phyloP scores from a whole-genome alignment of 2,888 invertebrate genomes.

The Fabriciana adippe region DNA sequence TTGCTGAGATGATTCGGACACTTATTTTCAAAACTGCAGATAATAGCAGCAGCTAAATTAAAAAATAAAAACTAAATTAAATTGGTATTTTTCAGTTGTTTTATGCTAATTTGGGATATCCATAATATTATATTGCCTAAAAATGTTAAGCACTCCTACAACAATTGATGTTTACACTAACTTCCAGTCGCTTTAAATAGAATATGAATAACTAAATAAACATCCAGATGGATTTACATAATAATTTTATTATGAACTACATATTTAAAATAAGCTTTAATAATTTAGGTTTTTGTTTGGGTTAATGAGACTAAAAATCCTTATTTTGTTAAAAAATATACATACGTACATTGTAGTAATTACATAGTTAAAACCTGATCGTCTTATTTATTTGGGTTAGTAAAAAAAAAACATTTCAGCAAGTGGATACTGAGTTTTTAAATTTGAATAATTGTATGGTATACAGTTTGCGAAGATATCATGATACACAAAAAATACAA shows the following conservation, averaged over 20 bases:
- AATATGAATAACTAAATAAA: conserved; percentile 15
- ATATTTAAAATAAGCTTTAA: neutral
- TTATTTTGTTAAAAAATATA: conserved; percentile 1
- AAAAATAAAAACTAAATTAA: too few relatives aligned
- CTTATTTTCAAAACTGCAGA: too few relatives aligned
- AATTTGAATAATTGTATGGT: too few relatives aligned
- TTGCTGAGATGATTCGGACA: too few relatives aligned
- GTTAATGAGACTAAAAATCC: conserved; percentile 20
- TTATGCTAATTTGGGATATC: neutral
- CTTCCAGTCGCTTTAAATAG: conserved; percentile 28
- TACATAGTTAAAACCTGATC: neutral
- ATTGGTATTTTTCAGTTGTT: neutral
- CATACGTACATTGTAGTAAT: conserved; percentile 8
- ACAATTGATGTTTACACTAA: conserved; percentile 23
- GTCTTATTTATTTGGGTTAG: too few relatives aligned
- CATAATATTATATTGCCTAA: neutral
- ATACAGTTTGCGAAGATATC: too few relatives aligned
- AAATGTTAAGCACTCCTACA: conserved; percentile 3
- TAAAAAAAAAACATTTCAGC: too few relatives aligned
- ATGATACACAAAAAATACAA: too few relatives aligned
- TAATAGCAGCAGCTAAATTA: too few relatives aligned
- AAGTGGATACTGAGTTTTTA: too few relatives aligned
- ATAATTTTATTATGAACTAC: conserved; percentile 10
- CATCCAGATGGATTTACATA: conserved; percentile 22
- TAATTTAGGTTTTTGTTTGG: conserved; percentile 22